Percentiles rank a stretch among this genome's conserved stretches.
Conservation (phyloP, 2,113 vertebrate species). For the Stictonetta naevosa region DNA sequence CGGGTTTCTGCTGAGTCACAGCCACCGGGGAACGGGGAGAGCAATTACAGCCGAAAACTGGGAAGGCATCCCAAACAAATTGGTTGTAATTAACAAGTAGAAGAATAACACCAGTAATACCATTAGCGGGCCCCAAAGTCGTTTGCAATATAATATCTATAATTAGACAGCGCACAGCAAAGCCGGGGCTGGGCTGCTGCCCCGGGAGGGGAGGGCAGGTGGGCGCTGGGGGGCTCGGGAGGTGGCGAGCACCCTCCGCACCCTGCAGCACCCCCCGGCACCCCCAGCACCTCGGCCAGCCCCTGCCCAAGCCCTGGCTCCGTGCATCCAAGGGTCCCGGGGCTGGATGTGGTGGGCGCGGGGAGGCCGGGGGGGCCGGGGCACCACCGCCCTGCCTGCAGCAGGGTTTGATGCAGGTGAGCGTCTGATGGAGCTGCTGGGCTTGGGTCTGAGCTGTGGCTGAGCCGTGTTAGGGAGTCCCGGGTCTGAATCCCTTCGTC, state of each 20-base stretch:
- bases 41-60: constrained; percentile 66
- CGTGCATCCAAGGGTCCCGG: no score
- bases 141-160: constrained; percentile 55
- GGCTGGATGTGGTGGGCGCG: background rate
- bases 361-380: background rate
- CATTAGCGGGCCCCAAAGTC: constrained; percentile 66
- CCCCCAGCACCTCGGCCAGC: background rate
- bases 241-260: rapidly evolving
- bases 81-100: constrained; percentile 65
- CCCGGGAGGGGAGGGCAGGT: background rate
- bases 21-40: constrained; percentile 31
- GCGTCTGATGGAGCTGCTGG: background rate
- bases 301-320: no score
- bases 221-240: background rate
- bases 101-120: constrained; percentile 52
- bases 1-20: constrained; percentile 65
- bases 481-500: rapidly evolving
- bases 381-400: background rate
- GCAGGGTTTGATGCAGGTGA: rapidly evolving
- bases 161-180: constrained; percentile 6
- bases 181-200: background rate
- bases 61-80: constrained; percentile 72
- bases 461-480: rapidly evolving
- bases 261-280: no score
- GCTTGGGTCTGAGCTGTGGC: background rate